Evolutionary conservation across 2,888 invertebrate genomes (phyloP).

Genomic region (Brachynemurus nebulosus): DNA sequence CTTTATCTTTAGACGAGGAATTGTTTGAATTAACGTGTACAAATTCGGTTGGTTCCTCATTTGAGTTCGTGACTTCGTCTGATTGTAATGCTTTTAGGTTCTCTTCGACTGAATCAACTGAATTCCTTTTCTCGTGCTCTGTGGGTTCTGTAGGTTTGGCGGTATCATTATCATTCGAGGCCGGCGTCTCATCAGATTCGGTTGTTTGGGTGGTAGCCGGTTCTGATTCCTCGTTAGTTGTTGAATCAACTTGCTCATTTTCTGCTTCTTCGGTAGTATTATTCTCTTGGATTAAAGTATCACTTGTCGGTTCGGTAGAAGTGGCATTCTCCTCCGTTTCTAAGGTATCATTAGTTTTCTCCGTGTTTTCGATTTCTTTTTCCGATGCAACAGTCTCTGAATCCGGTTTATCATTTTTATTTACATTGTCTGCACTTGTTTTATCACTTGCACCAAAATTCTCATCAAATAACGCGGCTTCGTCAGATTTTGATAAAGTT

Average conservation of each 20-base stretch:
- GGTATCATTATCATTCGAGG: background rate
- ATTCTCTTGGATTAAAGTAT: too few species aligned
- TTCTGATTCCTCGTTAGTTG: background rate
- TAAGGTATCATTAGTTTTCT: too few species aligned
- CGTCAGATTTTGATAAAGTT: too few species aligned
- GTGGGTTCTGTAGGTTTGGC: background rate
- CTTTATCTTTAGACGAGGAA: constrained; percentile 1
- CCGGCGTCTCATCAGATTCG: background rate
- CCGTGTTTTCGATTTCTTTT: too few species aligned
- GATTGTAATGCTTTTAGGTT: background rate
- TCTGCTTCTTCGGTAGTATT: background rate
- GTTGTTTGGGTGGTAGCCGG: too few species aligned
- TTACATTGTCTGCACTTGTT: too few species aligned
- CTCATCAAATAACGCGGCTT: too few species aligned
- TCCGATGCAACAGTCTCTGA: too few species aligned
- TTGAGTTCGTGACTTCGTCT: background rate
- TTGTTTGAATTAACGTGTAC: constrained; percentile 8
- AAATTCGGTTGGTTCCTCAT: constrained; percentile 7
- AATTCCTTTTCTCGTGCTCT: background rate
- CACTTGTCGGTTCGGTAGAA: too few species aligned
- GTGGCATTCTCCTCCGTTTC: too few species aligned
- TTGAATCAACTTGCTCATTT: background rate
- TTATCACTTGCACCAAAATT: too few species aligned
- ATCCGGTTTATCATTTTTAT: too few species aligned
- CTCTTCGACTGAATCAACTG: background rate